phyloP scores from a whole-genome alignment of 1,140 invertebrate genomes.

The Ostrea denselamellosa region DNA sequence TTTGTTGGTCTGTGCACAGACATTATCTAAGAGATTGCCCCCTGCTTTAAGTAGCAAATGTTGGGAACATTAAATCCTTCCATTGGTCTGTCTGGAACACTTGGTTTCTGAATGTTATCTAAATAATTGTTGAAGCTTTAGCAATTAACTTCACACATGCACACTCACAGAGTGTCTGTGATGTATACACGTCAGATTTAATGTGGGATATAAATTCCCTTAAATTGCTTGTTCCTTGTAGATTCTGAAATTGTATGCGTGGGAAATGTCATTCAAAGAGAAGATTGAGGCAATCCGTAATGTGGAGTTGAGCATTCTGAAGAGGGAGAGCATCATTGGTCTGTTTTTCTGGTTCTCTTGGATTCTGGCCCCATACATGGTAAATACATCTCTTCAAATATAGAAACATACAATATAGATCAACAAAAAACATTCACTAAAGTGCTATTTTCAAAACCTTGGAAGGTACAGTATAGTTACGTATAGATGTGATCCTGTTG shows the following conservation, averaged over 20 bases:
- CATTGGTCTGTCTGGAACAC: too few relatives aligned
- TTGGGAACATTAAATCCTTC: too few relatives aligned
- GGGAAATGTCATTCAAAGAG: slow-evolving; percentile 79
- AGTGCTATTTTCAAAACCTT: background rate
- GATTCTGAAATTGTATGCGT: slow-evolving; percentile 77
- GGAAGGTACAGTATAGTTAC: background rate
- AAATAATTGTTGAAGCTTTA: too few relatives aligned
- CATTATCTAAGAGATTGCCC: too few relatives aligned
- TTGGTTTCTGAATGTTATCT: too few relatives aligned
- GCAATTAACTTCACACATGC: background rate
- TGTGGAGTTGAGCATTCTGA: slow-evolving; percentile 79
- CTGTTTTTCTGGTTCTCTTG: slow-evolving; percentile 92
- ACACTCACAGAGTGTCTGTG: background rate
- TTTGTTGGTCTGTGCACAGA: too few relatives aligned
- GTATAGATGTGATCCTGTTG: background rate
- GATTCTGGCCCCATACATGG: slow-evolving; percentile 94
- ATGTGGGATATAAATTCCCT: too few relatives aligned
- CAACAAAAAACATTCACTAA: background rate
- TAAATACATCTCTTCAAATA: slow-evolving; percentile 47
- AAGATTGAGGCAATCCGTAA: slow-evolving; percentile 76
- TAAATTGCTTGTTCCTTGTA: slow-evolving; percentile 49
- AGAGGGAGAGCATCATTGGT: slow-evolving; percentile 76
- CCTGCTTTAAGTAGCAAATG: too few relatives aligned
- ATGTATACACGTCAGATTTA: background rate
- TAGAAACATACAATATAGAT: background rate